Conservation (phyloP, 2,797 vertebrate genomes). For the Adrianichthys oophorus region DNA sequence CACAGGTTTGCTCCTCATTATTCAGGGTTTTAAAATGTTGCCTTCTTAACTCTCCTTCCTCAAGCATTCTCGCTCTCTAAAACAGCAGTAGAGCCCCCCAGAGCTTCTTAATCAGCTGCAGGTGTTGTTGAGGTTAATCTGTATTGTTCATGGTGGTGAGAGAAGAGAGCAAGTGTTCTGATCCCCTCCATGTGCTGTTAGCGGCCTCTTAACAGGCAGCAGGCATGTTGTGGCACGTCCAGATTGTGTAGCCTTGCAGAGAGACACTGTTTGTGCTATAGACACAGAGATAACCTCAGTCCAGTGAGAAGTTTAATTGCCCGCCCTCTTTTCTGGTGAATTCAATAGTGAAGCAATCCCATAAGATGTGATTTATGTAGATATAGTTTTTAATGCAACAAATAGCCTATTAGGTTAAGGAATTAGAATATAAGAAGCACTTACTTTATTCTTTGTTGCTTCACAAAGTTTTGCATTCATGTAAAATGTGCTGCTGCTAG, state of each 20-base stretch:
- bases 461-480: too few relatives aligned
- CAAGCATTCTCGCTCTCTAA: slow-evolving; percentile 18
- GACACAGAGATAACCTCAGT: slow-evolving; percentile 65
- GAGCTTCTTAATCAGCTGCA: slow-evolving; percentile 44
- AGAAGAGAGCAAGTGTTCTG: slow-evolving; percentile 21
- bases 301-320: slow-evolving; percentile 66
- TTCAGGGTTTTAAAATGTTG: slow-evolving; percentile 57
- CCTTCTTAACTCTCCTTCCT: slow-evolving; percentile 31
- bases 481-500: too few relatives aligned
- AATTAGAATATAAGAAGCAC: neutral
- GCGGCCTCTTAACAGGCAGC: slow-evolving; percentile 45
- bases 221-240: slow-evolving; percentile 42
- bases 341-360: slow-evolving; percentile 28
- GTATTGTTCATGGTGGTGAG: slow-evolving; percentile 39
- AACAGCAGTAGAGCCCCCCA: slow-evolving; percentile 34
- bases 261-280: slow-evolving; percentile 49
- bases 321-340: slow-evolving; percentile 47
- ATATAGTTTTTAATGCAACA: slow-evolving; percentile 17
- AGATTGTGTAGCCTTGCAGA: slow-evolving; percentile 46
- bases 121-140: slow-evolving; percentile 59
- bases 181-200: slow-evolving; percentile 38
- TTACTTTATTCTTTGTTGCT: too few relatives aligned
- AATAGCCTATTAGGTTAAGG: neutral
- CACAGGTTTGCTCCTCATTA: slow-evolving; percentile 55
- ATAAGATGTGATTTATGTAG: slow-evolving; percentile 18